A percentile compares a stretch with the other conserved stretches of the same genome.
Conservation (phyloP, 2,797 vertebrate species). For the Bothrops alternatus region DNA sequence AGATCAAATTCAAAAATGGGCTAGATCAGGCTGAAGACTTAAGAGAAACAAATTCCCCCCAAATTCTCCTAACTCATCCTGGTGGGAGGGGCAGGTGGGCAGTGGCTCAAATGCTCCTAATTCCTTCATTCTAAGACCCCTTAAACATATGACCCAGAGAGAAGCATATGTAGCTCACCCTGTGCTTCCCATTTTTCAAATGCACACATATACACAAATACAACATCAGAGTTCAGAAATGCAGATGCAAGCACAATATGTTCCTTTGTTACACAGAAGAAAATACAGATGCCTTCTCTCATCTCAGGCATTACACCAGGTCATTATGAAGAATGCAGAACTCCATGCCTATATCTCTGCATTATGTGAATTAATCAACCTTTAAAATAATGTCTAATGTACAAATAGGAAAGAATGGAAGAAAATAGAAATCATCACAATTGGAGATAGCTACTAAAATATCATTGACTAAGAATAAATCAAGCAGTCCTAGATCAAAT, state of each 20-base stretch:
- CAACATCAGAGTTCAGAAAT: background rate
- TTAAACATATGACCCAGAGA: background rate
- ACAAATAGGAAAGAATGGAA: background rate
- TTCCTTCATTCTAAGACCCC: background rate
- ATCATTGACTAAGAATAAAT: background rate
- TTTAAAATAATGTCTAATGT: background rate
- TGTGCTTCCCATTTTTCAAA: background rate
- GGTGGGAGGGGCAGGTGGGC: background rate
- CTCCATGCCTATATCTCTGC: background rate
- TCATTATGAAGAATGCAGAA: background rate
- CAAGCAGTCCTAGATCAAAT: background rate
- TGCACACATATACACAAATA: background rate
- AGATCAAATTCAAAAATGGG: background rate
- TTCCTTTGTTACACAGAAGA: background rate
- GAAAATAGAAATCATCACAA: background rate
- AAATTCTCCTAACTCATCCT: background rate
- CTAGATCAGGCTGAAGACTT: background rate
- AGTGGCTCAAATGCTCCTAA: background rate
- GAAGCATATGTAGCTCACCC: background rate
- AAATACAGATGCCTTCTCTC: background rate
- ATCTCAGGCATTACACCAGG: background rate
- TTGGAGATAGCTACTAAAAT: background rate
- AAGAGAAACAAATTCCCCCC: background rate
- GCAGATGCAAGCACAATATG: background rate
- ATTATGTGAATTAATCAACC: background rate